Evolutionary conservation across 2,888 invertebrate species (phyloP), one percentile per base, ranked within the genome.

Genomic region (Heliconius cydno): DNA sequence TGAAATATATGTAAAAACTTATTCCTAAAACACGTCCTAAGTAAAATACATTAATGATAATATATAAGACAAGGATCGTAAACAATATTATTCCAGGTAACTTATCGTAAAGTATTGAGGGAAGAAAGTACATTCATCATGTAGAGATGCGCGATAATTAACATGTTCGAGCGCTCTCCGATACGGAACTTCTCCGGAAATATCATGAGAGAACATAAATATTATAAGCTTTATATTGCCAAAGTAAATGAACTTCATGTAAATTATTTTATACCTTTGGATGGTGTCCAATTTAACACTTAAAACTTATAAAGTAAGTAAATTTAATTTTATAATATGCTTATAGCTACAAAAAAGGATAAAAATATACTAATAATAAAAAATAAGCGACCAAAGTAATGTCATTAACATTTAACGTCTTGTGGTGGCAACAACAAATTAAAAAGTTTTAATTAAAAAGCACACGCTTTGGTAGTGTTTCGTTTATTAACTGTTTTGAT

Each of bases 41-140:
- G 30, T n/a, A 72, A 57, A 73, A 57, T 52, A 57, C 15, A 34
- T 12, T 34, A 60, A 72, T 57, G 57, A 57, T 73, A 57, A 73
- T 34, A 60, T 73, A 73, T 38, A 60, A 65, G 4, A 41, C 38
- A 66, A 75, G 41, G 22, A 65, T 41, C 65, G 41, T 30, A 75
- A 75, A 75, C 46, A 75, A 46, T 66, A 41, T 75, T 66, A 75
- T 28, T 66, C 22, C 28, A 63, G 75, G 66, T 76, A 60, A 78
- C 34, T 76, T 80, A 79, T 72, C 65, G 25, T 63, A 22, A 66
- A 73, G 63, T 63, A 57, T 67, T 71, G 74, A 52, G 78, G 22
- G 67, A 80, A 83, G 82, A 82, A 82, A 83, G 81, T 77, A 81
- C 83, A 81, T 83, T 80, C 74, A 82, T 83, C 82, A 82, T 71